Base-by-base conservation (phyloP, 1,140 invertebrate genomes). In the Mizuhopecten yessoensis region DNA sequence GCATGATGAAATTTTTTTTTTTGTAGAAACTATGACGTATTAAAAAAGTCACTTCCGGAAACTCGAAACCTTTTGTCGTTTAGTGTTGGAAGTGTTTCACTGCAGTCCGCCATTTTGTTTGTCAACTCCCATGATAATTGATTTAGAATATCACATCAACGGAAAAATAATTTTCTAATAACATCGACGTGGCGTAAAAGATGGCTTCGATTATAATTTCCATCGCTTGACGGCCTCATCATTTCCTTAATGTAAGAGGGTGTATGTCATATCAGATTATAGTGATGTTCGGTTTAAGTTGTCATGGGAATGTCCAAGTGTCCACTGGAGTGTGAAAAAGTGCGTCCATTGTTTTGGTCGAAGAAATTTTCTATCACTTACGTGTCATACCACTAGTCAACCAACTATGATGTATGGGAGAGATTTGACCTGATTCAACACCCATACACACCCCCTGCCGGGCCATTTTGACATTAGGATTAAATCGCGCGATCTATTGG, bases 101-200 rank as follows among this genome's bases (percentile, higher is more conserved):
- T 23, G 45, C n/a, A n/a, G n/a, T n/a, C n/a, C 36, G 36, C n/a
- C 57, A 75, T 75, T 75, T 75, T 75, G 57, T 29, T 75, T n/a
- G 57, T 75, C 57, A n/a, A 29, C 1, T 75, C 57, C n/a, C 57
- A 29, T 75, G 57, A n/a, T 75, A 11, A 75, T 75, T 75, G 57
- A 75, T 75, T 75, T 75, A 75, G n/a, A n/a, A 75, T 75, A 75
- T n/a, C 57, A 75, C 9, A 75, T 5, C 57, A 5, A n/a, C n/a
- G 57, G 57, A n/a, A 75, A 75, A 75, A 75, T 75, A 17, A 75
- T 75, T 75, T 75, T 75, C 57, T 75, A 75, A 75, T 75, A 75
- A 29, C 57, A 29, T 29, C 11, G 57, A 75, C n/a, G 57, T 75
- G n/a, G 17, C 23, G 29, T 75, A 75, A 75, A 75, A 75, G 57